Evolutionary conservation across 2,888 invertebrate species (phyloP).

Genomic region (Sipha maydis): DNA sequence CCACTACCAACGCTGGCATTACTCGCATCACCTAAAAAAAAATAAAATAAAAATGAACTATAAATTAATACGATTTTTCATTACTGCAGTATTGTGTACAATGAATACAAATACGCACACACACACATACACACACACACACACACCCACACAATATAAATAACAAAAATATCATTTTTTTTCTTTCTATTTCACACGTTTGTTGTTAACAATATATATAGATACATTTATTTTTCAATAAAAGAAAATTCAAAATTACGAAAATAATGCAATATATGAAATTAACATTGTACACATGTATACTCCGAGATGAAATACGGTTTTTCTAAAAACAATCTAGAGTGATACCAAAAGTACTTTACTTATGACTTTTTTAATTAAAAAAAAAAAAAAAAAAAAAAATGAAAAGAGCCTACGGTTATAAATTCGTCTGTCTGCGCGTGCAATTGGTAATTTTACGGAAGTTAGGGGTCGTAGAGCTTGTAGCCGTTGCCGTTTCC

Average conservation of each 20-base stretch:
- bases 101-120: too few species aligned
- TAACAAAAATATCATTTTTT: too few species aligned
- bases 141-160: too few species aligned
- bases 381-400: conserved; percentile 40
- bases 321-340: neutral
- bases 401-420: conserved; percentile 37
- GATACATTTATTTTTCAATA: neutral
- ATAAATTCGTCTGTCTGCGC: conserved; percentile 52
- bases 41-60: neutral
- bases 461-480: conserved; percentile 51
- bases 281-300: neutral
- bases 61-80: neutral
- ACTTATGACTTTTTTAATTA: conserved; percentile 5
- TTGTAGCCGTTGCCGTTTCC: conserved; percentile 22
- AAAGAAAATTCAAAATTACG: neutral
- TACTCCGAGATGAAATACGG: neutral
- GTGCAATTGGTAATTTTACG: conserved; percentile 57
- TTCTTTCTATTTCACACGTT: too few species aligned
- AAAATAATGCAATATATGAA: neutral
- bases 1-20: conserved; percentile 98
- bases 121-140: too few species aligned
- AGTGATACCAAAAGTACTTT: neutral
- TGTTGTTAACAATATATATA: neutral
- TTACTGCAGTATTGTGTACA: too few species aligned
- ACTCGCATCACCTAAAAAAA: conserved; percentile 88